Percentiles rank a stretch among this genome's conserved stretches.
phyloP scores from a whole-genome alignment of 2,797 vertebrate species.

The Sciurus vulgaris region DNA sequence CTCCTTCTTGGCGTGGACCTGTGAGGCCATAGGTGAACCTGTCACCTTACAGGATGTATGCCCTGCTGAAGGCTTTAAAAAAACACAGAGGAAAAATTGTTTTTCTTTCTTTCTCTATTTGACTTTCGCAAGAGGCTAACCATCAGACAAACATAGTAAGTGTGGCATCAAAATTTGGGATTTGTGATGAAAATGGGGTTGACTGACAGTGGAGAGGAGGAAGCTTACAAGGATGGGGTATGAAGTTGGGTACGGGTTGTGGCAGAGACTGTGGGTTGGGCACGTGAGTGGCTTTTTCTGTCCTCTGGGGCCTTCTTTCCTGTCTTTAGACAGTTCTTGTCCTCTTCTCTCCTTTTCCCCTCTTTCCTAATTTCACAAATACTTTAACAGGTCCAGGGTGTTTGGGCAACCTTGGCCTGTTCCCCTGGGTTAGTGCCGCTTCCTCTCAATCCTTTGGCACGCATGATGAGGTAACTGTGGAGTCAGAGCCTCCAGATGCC shows the following conservation, averaged over 20 bases:
- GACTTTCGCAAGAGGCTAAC: neutral
- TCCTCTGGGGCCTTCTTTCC: neutral
- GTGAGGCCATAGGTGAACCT: slow-evolving; percentile 14
- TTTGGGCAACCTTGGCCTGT: neutral
- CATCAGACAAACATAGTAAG: neutral
- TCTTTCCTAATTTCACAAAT: neutral
- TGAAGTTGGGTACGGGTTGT: neutral
- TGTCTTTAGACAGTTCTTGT: neutral
- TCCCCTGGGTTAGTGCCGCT: neutral
- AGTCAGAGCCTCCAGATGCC: neutral
- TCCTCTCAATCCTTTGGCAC: neutral
- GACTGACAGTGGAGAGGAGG: neutral
- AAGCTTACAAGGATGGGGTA: neutral
- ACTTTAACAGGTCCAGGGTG: neutral
- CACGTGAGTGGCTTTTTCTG: neutral
- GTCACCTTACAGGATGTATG: neutral
- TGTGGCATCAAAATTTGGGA: neutral
- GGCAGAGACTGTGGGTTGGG: neutral
- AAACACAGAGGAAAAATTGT: neutral
- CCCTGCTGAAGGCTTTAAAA: slow-evolving; percentile 48
- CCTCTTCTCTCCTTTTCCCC: neutral
- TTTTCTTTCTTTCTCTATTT: neutral
- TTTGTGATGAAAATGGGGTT: neutral
- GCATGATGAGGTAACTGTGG: neutral
- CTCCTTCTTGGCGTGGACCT: neutral